phyloP scores from a whole-genome alignment of 1,140 invertebrate species.

The Rhyacophila brunnea region DNA sequence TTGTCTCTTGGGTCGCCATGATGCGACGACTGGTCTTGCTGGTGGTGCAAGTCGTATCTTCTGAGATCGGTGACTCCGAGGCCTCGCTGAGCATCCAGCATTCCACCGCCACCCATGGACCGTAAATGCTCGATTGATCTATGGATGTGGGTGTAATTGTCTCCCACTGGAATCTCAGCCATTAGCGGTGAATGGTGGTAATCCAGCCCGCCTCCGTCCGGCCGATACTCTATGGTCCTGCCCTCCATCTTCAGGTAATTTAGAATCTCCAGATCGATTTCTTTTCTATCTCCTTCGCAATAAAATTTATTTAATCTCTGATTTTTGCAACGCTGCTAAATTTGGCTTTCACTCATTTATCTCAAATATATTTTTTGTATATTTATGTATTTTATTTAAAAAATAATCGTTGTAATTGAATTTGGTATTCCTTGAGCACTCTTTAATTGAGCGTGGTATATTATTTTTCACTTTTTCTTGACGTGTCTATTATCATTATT shows the following conservation, averaged over 20 bases:
- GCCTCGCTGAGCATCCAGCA: slow-evolving; percentile 53
- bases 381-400: too few relatives aligned
- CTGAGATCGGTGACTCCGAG: slow-evolving; percentile 54
- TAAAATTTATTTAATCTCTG: too few relatives aligned
- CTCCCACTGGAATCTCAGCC: slow-evolving; percentile 58
- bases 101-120: slow-evolving; percentile 58
- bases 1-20: slow-evolving; percentile 53
- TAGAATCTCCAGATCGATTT: too few relatives aligned
- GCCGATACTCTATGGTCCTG: slow-evolving; percentile 58
- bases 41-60: slow-evolving; percentile 53
- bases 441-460: too few relatives aligned
- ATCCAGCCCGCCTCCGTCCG: slow-evolving; percentile 56
- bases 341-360: too few relatives aligned
- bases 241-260: slow-evolving; percentile 55
- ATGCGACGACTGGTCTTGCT: slow-evolving; percentile 38
- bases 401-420: too few relatives aligned
- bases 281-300: too few relatives aligned
- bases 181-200: slow-evolving; percentile 61
- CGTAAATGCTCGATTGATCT: slow-evolving; percentile 66
- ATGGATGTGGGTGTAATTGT: slow-evolving; percentile 64
- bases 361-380: too few relatives aligned
- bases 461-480: too few relatives aligned
- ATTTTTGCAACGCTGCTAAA: too few relatives aligned
- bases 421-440: too few relatives aligned
- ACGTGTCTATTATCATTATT: too few relatives aligned